Evolutionary conservation across 1,140 invertebrate species (phyloP), one percentile per base, ranked within the genome.

Genomic region (Idris sp.): DNA sequence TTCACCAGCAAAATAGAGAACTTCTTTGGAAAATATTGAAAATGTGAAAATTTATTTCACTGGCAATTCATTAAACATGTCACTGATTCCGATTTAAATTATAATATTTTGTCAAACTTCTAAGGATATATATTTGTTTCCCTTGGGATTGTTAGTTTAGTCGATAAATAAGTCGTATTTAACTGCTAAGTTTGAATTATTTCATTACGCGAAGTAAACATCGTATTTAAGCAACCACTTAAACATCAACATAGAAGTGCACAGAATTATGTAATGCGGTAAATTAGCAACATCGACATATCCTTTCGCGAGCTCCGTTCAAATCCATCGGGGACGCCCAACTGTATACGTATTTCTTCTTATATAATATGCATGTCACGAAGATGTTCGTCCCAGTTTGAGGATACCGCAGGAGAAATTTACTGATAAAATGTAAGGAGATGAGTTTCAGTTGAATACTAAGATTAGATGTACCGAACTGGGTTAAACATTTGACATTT

Each of bases 291-390:
- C 58, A 68, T 69, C 54, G 65, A 43, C 65, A 41, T 69, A 59
- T 59, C 44, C 31, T 40, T 51, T 58, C 40, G 65, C 35, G 35
- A 69, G 36, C 14, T 28, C 30, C 26, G 2, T 16, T 36, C 14
- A 41, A 49, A 43, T 36, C 19, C 68, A 26, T 53, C 43, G 53
- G 58, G 43, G 53, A 46, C 28, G 35, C 43, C 49, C 11, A n/a
- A 26, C 16, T 41, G 43, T 38, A 19, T 62, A 54, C 49, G 56
- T 64, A 64, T 74, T 62, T 68, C 62, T 74, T 68, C 49, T 8
- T 51, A 74, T 74, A 67, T 62, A 74, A 74, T 74, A 74, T 74
- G 72, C 72, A 61, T 56, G 62, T 74, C 72, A 74, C 72, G 72
- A 58, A 62, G 62, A 67, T 74, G 56, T 74, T 74, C 71, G 48